Percentiles rank a stretch among this genome's conserved stretches.
Evolutionary conservation across 2,113 vertebrate species (phyloP).

Genomic region (Octodon degus): DNA sequence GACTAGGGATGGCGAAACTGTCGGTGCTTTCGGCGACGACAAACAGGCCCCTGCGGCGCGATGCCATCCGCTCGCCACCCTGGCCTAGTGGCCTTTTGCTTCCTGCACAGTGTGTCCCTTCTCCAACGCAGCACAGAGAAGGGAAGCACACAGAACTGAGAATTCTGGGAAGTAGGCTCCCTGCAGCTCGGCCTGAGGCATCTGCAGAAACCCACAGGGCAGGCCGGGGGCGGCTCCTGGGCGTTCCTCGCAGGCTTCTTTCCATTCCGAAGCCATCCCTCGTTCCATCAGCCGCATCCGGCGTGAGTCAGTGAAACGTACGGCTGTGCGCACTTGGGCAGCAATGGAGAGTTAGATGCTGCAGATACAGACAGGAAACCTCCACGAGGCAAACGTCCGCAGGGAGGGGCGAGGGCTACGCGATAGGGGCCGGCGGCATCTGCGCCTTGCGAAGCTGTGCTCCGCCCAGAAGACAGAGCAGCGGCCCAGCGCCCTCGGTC

Average conservation of each 20-base stretch:
- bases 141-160: not conserved
- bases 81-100: not conserved
- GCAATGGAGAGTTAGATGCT: not conserved
- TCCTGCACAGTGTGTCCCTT: not conserved
- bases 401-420: not conserved
- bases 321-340: conserved; percentile 42
- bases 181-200: not conserved
- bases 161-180: conserved; percentile 40
- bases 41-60: not conserved
- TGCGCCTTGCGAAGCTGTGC: not conserved
- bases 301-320: conserved; percentile 37
- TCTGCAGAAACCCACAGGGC: not conserved
- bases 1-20: not conserved
- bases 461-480: not conserved
- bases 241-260: conserved; percentile 46
- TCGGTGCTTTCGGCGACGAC: not conserved
- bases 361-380: conserved; percentile 51
- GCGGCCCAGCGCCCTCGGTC: not conserved
- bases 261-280: not conserved
- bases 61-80: not conserved
- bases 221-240: not conserved
- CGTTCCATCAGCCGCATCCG: not conserved
- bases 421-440: not conserved
- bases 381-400: not conserved
- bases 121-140: not conserved